Percentiles rank a stretch among this genome's conserved stretches.
Conservation (phyloP, 2,797 vertebrate species). For the Chrosomus eos region DNA sequence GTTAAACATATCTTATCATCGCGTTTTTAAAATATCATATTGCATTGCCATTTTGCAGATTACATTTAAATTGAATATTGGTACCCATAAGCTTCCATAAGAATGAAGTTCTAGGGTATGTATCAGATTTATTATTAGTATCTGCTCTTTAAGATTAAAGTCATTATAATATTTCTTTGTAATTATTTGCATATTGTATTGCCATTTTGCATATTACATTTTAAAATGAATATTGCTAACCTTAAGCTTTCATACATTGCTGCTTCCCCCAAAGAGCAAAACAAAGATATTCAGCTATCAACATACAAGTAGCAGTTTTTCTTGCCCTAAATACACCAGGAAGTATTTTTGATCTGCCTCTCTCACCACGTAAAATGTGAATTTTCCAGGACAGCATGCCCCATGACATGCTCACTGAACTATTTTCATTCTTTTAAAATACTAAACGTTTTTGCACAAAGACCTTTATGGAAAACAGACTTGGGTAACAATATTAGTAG, state of each 20-base stretch:
- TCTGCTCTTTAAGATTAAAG: not conserved
- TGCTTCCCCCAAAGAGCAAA: not conserved
- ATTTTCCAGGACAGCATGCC: conserved; percentile 5
- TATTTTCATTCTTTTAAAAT: conserved; percentile 3
- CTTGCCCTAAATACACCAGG: conserved; percentile 14
- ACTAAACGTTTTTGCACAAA: not conserved
- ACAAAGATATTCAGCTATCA: not conserved
- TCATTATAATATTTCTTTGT: not conserved
- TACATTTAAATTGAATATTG: no score
- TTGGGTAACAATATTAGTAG: not conserved
- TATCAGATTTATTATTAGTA: not conserved
- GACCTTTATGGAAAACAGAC: not conserved
- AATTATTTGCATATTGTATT: no score
- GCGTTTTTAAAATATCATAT: no score
- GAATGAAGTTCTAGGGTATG: not conserved
- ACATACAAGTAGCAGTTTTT: not conserved
- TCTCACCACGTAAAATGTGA: not conserved
- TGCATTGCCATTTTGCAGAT: no score
- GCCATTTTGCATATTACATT: no score
- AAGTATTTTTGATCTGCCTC: conserved; percentile 13
- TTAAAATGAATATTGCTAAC: no score
- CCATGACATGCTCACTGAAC: not conserved
- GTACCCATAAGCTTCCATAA: no score
- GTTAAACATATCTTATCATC: no score
- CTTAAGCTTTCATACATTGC: no score